Conservation (phyloP, 2,797 vertebrate genomes). For the Parambassis ranga region DNA sequence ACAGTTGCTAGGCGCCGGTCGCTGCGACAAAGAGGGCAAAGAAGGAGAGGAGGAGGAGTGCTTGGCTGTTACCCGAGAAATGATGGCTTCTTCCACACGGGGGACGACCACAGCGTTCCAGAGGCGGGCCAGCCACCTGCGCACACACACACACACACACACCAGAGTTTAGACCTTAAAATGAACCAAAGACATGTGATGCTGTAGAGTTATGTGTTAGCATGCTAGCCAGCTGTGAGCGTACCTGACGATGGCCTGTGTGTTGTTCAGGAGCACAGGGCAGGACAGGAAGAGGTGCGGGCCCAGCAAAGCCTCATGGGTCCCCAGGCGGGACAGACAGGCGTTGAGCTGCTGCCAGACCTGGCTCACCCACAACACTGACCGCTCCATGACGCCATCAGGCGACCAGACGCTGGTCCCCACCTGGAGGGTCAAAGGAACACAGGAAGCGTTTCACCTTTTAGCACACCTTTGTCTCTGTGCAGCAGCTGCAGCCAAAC, state of each 20-base stretch:
- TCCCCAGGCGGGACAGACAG: conserved; percentile 90
- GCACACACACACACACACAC: conserved; percentile 3
- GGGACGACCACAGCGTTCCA: conserved; percentile 94
- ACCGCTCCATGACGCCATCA: conserved; percentile 81
- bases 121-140: conserved; percentile 91
- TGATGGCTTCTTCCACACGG: conserved; percentile 90
- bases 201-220: too few relatives aligned
- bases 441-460: neutral
- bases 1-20: conserved; percentile 75
- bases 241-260: conserved; percentile 84
- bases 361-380: conserved; percentile 85
- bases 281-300: conserved; percentile 92
- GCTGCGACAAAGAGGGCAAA: conserved; percentile 51
- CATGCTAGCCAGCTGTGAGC: neutral
- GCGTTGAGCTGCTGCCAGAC: conserved; percentile 95
- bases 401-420: conserved; percentile 76
- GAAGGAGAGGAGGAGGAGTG: conserved; percentile 50
- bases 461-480: neutral
- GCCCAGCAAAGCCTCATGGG: conserved; percentile 90
- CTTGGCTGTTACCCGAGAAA: conserved; percentile 87
- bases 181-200: too few relatives aligned
- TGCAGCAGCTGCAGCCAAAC: neutral
- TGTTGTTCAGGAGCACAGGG: conserved; percentile 84
- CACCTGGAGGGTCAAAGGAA: conserved; percentile 69
- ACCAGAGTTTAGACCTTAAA: too few relatives aligned